A percentile compares a stretch with the other conserved stretches of the same genome.
These are phyloP conservation scores for Enteromius argenteus DNA, from an alignment of 2,797 vertebrate genomes.

Conservation along the genomic window DNA sequence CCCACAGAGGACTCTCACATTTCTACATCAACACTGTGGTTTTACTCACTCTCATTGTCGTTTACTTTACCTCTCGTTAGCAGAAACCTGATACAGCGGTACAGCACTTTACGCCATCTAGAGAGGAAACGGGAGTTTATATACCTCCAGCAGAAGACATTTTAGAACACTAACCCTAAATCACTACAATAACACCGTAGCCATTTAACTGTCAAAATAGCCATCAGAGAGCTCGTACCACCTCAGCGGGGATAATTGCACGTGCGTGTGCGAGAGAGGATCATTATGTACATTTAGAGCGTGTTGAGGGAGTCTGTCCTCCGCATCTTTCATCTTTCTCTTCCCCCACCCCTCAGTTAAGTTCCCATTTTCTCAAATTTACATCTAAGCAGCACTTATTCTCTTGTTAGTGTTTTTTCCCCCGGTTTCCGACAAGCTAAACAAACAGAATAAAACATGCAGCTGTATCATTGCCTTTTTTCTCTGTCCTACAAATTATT, in stretches of 20 bases:
- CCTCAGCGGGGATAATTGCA: constrained; percentile 20
- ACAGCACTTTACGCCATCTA: constrained; percentile 23
- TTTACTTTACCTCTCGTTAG: constrained; percentile 61
- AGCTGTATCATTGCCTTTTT: constrained; percentile 14
- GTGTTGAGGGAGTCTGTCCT: constrained; percentile 26
- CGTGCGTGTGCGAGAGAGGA: constrained; percentile 1
- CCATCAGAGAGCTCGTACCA: constrained; percentile 18
- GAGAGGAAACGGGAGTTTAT: constrained; percentile 46
- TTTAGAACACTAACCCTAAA: constrained; percentile 26
- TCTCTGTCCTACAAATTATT: constrained; percentile 29
- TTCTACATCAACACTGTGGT: constrained; percentile 59
- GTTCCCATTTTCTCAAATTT: constrained; percentile 42
- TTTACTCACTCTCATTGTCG: constrained; percentile 33
- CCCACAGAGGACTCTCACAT: constrained; percentile 47
- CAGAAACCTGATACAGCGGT: constrained; percentile 54
- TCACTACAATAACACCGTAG: constrained; percentile 56
- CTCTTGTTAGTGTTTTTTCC: constrained; percentile 27
- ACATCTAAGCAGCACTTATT: constrained; percentile 34
- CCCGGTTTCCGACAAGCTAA: constrained; percentile 7
- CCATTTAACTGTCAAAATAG: constrained; percentile 56
- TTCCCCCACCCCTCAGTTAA: not conserved
- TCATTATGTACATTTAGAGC: constrained; percentile 28
- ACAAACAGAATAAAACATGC: constrained; percentile 38
- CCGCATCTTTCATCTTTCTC: constrained; percentile 39
- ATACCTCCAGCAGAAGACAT: constrained; percentile 43